phyloP scores from a whole-genome alignment of 2,113 vertebrate species.

The Salvator merianae region DNA sequence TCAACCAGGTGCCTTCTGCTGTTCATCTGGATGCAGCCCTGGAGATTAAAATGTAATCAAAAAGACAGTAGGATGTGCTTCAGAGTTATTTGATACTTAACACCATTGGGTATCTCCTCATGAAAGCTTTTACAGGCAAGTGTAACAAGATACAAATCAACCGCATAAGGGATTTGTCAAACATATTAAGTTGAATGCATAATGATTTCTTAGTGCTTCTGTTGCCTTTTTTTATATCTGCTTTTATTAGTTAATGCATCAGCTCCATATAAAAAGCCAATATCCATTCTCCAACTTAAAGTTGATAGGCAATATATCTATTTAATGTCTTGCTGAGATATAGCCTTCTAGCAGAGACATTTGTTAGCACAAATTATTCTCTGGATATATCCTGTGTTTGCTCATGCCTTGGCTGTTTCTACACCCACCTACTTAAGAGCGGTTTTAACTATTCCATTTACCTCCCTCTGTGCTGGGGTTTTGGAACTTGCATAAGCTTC shows the following conservation, averaged over 20 bases:
- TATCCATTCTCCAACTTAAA: conserved; percentile 67
- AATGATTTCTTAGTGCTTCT: conserved; percentile 55
- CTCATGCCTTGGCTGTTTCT: conserved; percentile 39
- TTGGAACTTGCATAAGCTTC: too few relatives aligned
- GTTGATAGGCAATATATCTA: conserved; percentile 69
- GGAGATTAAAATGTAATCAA: conserved; percentile 24
- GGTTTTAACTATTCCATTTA: too few relatives aligned
- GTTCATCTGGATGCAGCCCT: background rate
- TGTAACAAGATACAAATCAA: conserved; percentile 57
- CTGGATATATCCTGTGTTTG: conserved; percentile 58
- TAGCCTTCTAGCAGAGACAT: conserved; percentile 59
- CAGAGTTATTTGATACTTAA: conserved; percentile 3
- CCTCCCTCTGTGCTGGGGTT: too few relatives aligned
- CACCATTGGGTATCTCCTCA: conserved; percentile 4
- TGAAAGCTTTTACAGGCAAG: conserved; percentile 48
- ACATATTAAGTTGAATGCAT: conserved; percentile 59
- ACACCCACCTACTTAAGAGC: too few relatives aligned
- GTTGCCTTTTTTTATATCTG: conserved; percentile 48
- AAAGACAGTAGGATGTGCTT: conserved; percentile 9
- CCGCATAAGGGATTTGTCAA: conserved; percentile 55
- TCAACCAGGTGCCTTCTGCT: too few relatives aligned
- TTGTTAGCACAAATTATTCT: conserved; percentile 58
- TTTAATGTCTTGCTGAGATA: conserved; percentile 66
- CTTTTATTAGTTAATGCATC: conserved; percentile 56
- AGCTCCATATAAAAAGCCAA: conserved; percentile 55